Evolutionary conservation across 2,113 vertebrate genomes (phyloP), one percentile per base, ranked within the genome.

Genomic region (Lepus americanus): DNA sequence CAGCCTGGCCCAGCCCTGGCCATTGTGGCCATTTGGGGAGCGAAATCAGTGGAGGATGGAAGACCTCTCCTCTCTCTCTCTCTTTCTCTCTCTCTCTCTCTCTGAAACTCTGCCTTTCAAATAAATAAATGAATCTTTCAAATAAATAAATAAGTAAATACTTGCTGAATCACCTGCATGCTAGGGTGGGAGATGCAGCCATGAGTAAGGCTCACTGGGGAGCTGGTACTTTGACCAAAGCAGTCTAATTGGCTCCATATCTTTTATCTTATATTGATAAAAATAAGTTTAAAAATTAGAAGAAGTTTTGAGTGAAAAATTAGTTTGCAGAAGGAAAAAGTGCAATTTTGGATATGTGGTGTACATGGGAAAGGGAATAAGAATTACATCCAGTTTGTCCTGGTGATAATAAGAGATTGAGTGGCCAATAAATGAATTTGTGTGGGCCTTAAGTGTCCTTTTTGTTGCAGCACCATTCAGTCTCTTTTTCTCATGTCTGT

Each of bases 261-360:
- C 12, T 76, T 59, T 59, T 59, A 17, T 59, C 19, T 59, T 29
- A 51, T 25, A 33, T 53, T 19, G 29, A 67, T 77, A 31, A 93
- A 39, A 92, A 70, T 7, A 4, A 0, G n/a, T 61, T 74, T 91
- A 83, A 64, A 95, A 91, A 53, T 72, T 49, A 72, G 69, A 55
- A 81, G 69, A 92, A 36, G 74, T 20, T 82, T 73, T 67, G 61
- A 63, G 51, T 51, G 69, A 64, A 94, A 77, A 91, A 78, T 51
- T 22, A 83, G 39, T 55, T 90, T 51, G 14, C 63, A 72, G 61
- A 84, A 90, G 29, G 44, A 22, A 53, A 2, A 13, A 0, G 9
- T 73, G 23, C 19, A 67, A 19, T 63, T 87, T 92, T 69, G 4
- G 5, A 25, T 22, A 22, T 84, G 59, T 78, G n/a, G 22, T 61